Conservation (phyloP, 2,888 invertebrate genomes). For the Furcula furcula region DNA sequence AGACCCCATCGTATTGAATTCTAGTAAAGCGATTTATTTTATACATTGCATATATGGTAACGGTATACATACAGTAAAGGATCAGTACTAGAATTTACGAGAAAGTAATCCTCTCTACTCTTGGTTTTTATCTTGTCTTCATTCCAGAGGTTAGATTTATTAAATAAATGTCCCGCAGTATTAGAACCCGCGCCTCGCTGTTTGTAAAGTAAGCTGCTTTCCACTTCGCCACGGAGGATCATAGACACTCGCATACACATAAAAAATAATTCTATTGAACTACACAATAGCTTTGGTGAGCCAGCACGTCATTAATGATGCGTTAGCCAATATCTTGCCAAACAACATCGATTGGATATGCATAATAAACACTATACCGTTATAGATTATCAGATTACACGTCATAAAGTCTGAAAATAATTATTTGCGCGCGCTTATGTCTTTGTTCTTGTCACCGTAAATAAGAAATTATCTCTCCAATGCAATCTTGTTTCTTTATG, state of each 20-base stretch:
- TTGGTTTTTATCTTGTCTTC: too few species aligned
- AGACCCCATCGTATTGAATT: slow-evolving; percentile 12
- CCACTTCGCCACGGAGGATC: too few species aligned
- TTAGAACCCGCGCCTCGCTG: too few species aligned
- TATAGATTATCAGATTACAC: slow-evolving; percentile 2
- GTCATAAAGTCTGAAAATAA: slow-evolving; percentile 10
- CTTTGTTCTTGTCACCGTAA: slow-evolving; percentile 28
- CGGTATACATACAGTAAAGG: too few species aligned
- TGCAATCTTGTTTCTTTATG: slow-evolving; percentile 33
- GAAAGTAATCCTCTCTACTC: too few species aligned
- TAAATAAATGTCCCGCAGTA: too few species aligned
- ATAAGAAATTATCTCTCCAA: slow-evolving; percentile 31
- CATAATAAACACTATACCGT: background rate
- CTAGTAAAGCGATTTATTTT: background rate
- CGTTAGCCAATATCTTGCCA: background rate
- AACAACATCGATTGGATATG: background rate
- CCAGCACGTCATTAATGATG: background rate
- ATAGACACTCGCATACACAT: too few species aligned
- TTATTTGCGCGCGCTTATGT: slow-evolving; percentile 15
- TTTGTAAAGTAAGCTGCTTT: too few species aligned
- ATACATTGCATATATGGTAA: too few species aligned
- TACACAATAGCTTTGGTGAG: background rate
- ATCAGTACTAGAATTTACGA: too few species aligned
- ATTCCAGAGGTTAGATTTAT: too few species aligned
- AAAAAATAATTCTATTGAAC: too few species aligned